Evolutionary conservation across 2,797 vertebrate species (phyloP).

Genomic region (Loriculus beryllinus): DNA sequence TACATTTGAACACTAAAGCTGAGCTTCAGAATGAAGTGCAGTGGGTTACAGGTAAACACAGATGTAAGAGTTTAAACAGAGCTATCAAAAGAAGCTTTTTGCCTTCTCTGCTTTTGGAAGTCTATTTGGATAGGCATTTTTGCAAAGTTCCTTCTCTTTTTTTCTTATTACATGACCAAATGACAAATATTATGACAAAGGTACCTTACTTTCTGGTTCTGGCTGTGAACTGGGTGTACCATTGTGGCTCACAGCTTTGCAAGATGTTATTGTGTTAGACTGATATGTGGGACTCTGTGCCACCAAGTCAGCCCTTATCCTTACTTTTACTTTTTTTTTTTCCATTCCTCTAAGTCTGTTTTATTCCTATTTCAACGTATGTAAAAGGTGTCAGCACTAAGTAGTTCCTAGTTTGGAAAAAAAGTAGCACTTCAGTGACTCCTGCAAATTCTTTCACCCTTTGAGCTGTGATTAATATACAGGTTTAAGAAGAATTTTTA

Average conservation of each 20-base stretch:
- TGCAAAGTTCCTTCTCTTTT: not conserved
- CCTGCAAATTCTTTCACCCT: conserved; percentile 53
- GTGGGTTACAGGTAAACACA: not conserved
- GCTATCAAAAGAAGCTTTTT: not conserved
- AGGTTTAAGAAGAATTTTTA: conserved; percentile 68
- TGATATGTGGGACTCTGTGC: not conserved
- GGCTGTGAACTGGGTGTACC: not conserved
- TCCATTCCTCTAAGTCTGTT: not conserved
- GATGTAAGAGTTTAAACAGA: not conserved
- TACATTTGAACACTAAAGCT: not conserved
- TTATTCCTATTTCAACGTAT: not conserved
- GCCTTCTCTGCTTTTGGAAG: not conserved
- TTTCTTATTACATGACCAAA: not conserved
- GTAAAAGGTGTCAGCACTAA: conserved; percentile 11
- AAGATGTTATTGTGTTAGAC: not conserved
- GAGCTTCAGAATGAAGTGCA: not conserved
- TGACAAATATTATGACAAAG: not conserved
- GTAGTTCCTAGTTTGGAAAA: conserved; percentile 20
- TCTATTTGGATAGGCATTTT: not conserved
- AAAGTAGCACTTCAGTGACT: conserved; percentile 36
- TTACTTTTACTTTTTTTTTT: not conserved
- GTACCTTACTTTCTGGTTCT: not conserved
- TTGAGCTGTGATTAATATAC: conserved; percentile 67
- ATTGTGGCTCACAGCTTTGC: not conserved
- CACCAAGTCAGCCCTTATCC: not conserved